Percentiles rank a stretch among this genome's conserved stretches.
phyloP scores from a whole-genome alignment of 1,140 invertebrate species.

The Hyles euphorbiae region DNA sequence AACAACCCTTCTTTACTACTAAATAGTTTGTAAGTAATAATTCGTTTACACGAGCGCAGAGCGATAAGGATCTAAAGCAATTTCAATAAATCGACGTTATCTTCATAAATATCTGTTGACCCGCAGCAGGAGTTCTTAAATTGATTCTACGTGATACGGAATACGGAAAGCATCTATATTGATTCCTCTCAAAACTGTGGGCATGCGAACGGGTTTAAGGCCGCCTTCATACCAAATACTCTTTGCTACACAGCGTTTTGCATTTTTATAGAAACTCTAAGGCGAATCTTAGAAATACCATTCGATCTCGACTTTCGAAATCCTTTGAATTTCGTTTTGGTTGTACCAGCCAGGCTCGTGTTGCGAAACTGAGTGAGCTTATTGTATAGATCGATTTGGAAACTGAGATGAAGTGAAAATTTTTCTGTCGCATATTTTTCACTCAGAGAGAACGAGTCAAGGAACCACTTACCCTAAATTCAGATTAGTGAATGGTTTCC shows the following conservation, averaged over 20 bases:
- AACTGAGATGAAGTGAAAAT: no score
- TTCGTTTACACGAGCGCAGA: neutral
- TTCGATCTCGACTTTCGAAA: no score
- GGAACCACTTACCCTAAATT: no score
- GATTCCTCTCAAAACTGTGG: constrained; percentile 28
- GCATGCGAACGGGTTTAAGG: neutral
- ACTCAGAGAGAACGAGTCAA: no score
- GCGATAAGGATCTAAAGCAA: constrained; percentile 17
- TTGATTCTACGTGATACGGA: constrained; percentile 63
- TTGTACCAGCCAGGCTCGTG: no score
- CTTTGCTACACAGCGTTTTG: neutral
- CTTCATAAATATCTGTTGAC: constrained; percentile 61
- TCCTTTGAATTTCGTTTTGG: no score
- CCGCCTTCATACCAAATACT: neutral
- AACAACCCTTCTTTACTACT: no score
- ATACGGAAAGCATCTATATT: constrained; percentile 43
- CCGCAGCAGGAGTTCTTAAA: constrained; percentile 61
- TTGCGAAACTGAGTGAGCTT: no score
- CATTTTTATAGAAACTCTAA: constrained; percentile 1
- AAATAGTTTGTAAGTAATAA: neutral
- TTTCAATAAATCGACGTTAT: constrained; percentile 53
- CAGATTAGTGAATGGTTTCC: no score
- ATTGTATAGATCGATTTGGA: no score
- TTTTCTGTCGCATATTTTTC: no score
- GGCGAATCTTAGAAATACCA: neutral